Evolutionary conservation across 2,797 vertebrate genomes (phyloP), one percentile per base, ranked within the genome.

Genomic region (Semaprochilodus insignis): DNA sequence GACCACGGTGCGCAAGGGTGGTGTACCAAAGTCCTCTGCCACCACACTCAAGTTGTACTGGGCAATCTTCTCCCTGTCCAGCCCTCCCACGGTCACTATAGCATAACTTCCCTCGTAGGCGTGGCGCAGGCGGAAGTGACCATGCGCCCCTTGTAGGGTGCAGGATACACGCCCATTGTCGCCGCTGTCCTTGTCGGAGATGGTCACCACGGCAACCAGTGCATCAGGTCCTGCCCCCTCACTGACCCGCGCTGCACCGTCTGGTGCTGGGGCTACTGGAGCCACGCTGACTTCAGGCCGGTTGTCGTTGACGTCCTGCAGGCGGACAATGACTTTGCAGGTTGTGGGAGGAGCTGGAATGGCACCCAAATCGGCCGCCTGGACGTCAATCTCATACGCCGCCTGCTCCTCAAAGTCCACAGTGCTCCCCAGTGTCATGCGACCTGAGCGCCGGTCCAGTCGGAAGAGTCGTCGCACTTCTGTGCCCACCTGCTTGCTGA

Each of bases 71-170:
- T 99, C 97, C 0, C 97, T 93, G 92, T 97, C 97, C 23, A 97
- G 79, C 0, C 91, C 84, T 0, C 95, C 94, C 0, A 96, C 95
- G n/a, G 96, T 99, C 25, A 98, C 95, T 0, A 98, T 95, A 93
- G 98, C 95, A 93, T 97, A 97, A 93, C 97, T 97, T 94, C 96
- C 97, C 74, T 96, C 97, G 0, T 98, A 96, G 52, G 97, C 97
- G 10, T 95, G 96, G 59, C 96, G 95, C 79, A 98, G 94, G 85
- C 95, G 92, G 0, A 99, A 99, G 87, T 97, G 96, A 81, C 97
- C 96, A 1, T 97, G 97, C 21, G 96, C 96, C 0, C 97, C 96
- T 0, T 96, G 97, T 0, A 98, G 88, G 14, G 96, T 95, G 93
- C 97, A 97, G 90, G 96, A 95, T 59, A 98, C 96, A 77, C 96